Base-by-base conservation (phyloP, 2,797 vertebrate species). In the Enteromius anoplus region DNA sequence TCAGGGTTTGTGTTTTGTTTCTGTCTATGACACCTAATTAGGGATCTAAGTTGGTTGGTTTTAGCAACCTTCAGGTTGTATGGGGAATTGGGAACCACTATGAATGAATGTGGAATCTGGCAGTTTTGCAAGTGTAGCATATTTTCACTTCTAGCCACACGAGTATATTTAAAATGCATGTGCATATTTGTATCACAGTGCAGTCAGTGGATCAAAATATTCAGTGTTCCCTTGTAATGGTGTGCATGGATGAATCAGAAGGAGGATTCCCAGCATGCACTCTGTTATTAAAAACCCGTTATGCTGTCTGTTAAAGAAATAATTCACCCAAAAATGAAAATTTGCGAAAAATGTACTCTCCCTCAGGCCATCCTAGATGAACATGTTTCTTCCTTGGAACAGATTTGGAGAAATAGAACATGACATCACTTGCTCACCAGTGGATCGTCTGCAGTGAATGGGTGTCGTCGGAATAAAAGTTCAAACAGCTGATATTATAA, bases 1-100 rank as follows among this genome's bases (percentile, higher is more conserved):
- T 92, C 90, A 89, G 85, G 93, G 91, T 92, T 91, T 93, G 89
- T 93, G 91, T 93, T 93, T 92, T 89, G 89, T 92, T 91, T 91
- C 86, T 40, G 70, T 91, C 92, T 93, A 89, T 94, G 93, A 93
- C 93, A 93, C 90, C 92, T 93, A 93, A 94, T 95, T 94, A 95
- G 88, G 69, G 90, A 88, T 90, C 90, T 88, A 91, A 93, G 88
- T 91, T 69, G 21, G 85, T 91, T 90, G 76, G 73, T 86, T 90
- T 88, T 90, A 89, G 86, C 89, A 85, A 87, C 86, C 87, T 87
- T 85, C 86, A 83, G 88, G 84, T 85, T 83, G 85, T 84, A 88
- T 81, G 79, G 86, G 88, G 87, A 90, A 90, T 88, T 88, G 87
- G 91, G 91, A 89, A 90, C 89, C 89, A 89, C 87, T 86, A 92